Percentiles rank a stretch among this genome's conserved stretches.
Evolutionary conservation across 2,797 vertebrate species (phyloP).

Genomic region (Alcedo atthis): DNA sequence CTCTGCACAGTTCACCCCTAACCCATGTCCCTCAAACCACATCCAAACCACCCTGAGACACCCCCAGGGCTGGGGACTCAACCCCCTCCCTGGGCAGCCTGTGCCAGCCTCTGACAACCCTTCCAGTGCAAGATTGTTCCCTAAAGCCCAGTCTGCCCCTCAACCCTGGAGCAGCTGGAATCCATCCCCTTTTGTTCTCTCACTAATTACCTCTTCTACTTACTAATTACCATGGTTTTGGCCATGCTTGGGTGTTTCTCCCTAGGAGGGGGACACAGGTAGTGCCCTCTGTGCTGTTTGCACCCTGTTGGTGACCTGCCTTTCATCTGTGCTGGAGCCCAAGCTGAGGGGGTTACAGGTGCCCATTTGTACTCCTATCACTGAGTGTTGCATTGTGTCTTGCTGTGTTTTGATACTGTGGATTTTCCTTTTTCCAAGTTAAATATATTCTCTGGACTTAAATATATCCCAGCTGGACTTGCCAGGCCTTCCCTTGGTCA

Average conservation of each 20-base stretch:
- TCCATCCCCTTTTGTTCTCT: no score
- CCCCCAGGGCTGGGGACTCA: no score
- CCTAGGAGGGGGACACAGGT: background rate
- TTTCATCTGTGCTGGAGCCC: background rate
- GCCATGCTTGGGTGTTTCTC: background rate
- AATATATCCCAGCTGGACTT: background rate
- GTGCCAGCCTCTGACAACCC: no score
- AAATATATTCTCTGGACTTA: background rate
- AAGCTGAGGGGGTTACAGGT: background rate
- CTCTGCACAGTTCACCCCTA: no score
- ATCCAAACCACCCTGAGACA: no score
- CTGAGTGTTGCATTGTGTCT: background rate
- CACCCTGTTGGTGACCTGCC: background rate
- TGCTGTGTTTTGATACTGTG: slow-evolving; percentile 50
- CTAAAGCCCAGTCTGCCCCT: no score
- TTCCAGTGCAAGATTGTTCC: no score
- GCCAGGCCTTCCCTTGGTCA: background rate
- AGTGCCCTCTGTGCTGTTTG: fast-evolving
- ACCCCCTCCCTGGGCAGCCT: no score
- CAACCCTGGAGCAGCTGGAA: no score
- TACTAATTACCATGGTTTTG: background rate
- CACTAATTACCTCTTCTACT: no score
- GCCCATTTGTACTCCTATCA: background rate
- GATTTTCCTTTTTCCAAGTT: slow-evolving; percentile 1
- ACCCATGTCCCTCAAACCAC: no score